Evolutionary conservation across 1,140 invertebrate species (phyloP).

Genomic region (Nylanderia fulva): DNA sequence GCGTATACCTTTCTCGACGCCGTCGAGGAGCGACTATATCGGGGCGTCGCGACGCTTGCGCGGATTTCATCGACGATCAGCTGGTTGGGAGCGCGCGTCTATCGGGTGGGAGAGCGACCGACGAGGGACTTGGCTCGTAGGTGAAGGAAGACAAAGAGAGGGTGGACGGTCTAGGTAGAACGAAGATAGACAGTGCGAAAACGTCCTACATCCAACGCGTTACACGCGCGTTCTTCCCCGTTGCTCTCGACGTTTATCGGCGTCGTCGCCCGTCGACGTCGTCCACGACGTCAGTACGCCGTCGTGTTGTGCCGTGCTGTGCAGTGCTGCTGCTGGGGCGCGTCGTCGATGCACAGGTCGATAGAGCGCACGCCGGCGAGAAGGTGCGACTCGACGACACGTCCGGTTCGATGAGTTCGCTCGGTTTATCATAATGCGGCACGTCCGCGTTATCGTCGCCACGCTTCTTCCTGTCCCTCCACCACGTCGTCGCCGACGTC

Average conservation of each 20-base stretch:
- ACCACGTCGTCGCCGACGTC: background rate
- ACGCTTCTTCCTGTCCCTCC: slow-evolving; percentile 22
- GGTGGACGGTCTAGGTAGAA: background rate
- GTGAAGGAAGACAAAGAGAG: background rate
- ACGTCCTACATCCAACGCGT: too few relatives aligned
- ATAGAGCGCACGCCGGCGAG: slow-evolving; percentile 70
- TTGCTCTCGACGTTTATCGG: slow-evolving; percentile 15
- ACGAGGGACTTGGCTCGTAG: background rate
- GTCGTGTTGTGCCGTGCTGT: too few relatives aligned
- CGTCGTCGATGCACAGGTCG: slow-evolving; percentile 54
- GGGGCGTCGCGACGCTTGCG: slow-evolving; percentile 81
- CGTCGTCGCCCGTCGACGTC: slow-evolving; percentile 31
- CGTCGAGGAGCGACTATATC: slow-evolving; percentile 61
- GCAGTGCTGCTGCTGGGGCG: slow-evolving; percentile 71
- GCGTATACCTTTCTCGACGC: background rate
- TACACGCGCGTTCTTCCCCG: slow-evolving; percentile 21
- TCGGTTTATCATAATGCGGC: slow-evolving; percentile 43
- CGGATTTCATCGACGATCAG: slow-evolving; percentile 83
- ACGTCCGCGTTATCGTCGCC: slow-evolving; percentile 39
- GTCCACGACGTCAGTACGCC: slow-evolving; percentile 38
- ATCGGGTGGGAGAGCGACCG: slow-evolving; percentile 15
- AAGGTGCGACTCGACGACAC: slow-evolving; percentile 40
- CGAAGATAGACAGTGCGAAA: background rate
- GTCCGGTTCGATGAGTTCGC: slow-evolving; percentile 46
- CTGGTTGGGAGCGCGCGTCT: slow-evolving; percentile 75